phyloP scores from a whole-genome alignment of 92 coral and sea anemone species.

The Zoanthus sociatus region DNA sequence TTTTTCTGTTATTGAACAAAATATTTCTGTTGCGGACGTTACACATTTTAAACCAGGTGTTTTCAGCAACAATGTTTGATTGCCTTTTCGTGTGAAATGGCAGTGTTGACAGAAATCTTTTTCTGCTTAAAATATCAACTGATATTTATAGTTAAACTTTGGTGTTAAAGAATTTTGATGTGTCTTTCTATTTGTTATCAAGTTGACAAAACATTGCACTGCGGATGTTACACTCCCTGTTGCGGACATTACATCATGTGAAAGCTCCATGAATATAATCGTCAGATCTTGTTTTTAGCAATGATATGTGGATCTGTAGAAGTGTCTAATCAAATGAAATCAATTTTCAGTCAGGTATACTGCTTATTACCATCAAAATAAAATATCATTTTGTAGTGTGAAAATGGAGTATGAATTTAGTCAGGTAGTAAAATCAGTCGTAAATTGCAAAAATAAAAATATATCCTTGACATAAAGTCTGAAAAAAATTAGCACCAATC shows the following conservation, averaged over 20 bases:
- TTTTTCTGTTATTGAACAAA: too few relatives aligned
- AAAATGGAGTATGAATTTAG: background rate
- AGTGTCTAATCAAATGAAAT: too few relatives aligned
- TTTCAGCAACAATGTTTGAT: too few relatives aligned
- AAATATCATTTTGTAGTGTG: background rate
- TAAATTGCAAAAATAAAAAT: conserved; percentile 10
- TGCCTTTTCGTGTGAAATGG: background rate
- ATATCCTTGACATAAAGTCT: background rate
- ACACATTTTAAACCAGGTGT: too few relatives aligned
- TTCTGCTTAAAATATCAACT: too few relatives aligned
- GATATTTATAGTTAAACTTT: background rate
- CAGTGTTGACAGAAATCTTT: background rate
- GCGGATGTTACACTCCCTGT: too few relatives aligned
- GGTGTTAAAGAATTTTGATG: too few relatives aligned
- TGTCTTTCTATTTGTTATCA: too few relatives aligned
- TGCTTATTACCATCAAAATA: conserved; percentile 21
- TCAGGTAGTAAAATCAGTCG: conserved; percentile 11
- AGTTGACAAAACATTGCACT: too few relatives aligned
- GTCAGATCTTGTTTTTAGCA: too few relatives aligned
- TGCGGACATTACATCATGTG: background rate
- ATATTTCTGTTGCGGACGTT: too few relatives aligned
- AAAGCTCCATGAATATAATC: background rate
- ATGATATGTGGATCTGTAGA: too few relatives aligned
- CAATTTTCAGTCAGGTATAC: conserved; percentile 3
- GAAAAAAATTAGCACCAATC: conserved; percentile 1